Conservation (phyloP, 2,888 invertebrate genomes). For the Cantharis lateralis region DNA sequence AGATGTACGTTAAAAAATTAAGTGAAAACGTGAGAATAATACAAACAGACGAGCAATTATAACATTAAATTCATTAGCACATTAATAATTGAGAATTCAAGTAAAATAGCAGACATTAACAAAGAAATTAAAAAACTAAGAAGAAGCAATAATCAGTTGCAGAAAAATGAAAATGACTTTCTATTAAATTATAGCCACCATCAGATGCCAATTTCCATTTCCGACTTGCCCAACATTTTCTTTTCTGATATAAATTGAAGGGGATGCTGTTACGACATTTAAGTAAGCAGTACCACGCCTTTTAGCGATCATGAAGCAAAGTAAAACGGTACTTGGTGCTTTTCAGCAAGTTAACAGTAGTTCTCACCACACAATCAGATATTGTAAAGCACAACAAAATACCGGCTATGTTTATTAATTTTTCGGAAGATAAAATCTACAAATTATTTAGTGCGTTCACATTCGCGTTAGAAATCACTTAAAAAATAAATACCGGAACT, state of each 20-base stretch:
- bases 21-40: neutral
- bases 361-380: neutral
- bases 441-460: neutral
- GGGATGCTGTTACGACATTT: neutral
- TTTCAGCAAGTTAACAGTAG: neutral
- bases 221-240: too few relatives aligned
- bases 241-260: neutral
- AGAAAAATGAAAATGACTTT: neutral
- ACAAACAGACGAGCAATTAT: neutral
- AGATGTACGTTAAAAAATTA: neutral
- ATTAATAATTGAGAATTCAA: neutral
- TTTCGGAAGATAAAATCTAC: neutral
- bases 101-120: neutral
- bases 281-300: neutral
- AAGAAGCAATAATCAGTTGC: neutral
- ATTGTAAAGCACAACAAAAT: neutral
- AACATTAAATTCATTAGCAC: neutral
- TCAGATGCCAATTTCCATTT: too few relatives aligned
- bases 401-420: neutral
- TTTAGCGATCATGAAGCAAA: neutral
- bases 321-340: neutral
- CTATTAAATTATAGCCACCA: neutral
- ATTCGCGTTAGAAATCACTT: neutral
- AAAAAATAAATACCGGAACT: neutral
- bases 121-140: neutral